Evolutionary conservation across 2,113 vertebrate species (phyloP).

Genomic region (Ctenomys sociabilis): DNA sequence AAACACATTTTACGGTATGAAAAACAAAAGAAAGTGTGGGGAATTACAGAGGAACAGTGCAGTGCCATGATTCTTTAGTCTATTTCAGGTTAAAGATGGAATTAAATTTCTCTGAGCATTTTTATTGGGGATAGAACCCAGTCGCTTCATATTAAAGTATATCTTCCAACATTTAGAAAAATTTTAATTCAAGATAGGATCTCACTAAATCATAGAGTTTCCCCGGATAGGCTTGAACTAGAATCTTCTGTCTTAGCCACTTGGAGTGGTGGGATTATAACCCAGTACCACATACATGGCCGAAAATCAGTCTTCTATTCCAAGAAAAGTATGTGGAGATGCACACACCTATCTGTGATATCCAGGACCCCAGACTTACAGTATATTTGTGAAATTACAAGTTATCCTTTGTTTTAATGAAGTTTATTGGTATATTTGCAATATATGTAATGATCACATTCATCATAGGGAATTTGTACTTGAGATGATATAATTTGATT

Average conservation of each 20-base stretch:
- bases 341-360: background rate
- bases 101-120: background rate
- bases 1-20: constrained; percentile 8
- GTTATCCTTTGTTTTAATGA: background rate
- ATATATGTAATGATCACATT: background rate
- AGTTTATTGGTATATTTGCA: background rate
- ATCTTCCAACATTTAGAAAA: background rate
- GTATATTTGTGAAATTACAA: background rate
- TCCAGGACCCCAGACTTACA: background rate
- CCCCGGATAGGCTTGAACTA: background rate
- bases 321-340: background rate
- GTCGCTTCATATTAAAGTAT: background rate
- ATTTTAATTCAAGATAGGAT: background rate
- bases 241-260: background rate
- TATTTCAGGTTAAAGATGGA: background rate
- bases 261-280: background rate
- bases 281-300: background rate
- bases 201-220: background rate
- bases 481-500: background rate
- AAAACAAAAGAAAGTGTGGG: constrained; percentile 16
- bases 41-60: background rate
- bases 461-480: background rate
- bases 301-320: background rate
- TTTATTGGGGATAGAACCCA: background rate
- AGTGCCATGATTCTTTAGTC: background rate